Evolutionary conservation across 2,797 vertebrate genomes (phyloP).

Genomic region (Knipowitschia caucasica): DNA sequence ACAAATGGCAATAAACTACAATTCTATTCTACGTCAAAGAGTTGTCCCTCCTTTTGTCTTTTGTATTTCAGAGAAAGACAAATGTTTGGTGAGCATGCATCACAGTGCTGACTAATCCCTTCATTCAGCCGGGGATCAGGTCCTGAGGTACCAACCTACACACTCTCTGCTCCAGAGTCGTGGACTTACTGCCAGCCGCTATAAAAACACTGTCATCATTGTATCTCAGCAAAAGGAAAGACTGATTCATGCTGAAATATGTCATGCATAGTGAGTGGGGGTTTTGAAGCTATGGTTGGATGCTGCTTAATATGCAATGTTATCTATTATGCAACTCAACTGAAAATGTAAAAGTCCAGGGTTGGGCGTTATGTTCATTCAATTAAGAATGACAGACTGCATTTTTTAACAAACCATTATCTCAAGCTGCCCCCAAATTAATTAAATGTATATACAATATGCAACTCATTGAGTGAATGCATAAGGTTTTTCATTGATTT

Average conservation of each 20-base stretch:
- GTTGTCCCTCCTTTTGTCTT: conserved; percentile 29
- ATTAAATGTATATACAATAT: neutral
- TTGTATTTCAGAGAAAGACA: conserved; percentile 54
- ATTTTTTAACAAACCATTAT: no score
- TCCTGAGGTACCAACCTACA: conserved; percentile 54
- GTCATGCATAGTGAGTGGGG: neutral
- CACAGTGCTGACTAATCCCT: conserved; percentile 57
- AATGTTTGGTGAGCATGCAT: conserved; percentile 41
- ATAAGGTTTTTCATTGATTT: neutral
- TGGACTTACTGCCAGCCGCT: conserved; percentile 1
- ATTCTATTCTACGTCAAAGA: conserved; percentile 17
- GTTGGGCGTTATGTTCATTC: no score
- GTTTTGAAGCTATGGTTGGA: neutral
- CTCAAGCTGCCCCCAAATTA: no score
- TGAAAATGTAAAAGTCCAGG: no score
- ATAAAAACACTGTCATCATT: conserved; percentile 18
- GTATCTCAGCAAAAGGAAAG: conserved; percentile 6
- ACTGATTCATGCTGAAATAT: neutral
- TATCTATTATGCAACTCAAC: no score
- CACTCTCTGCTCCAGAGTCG: conserved; percentile 28
- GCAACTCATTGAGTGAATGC: neutral
- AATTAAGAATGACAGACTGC: no score
- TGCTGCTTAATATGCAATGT: neutral
- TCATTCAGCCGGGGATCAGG: conserved; percentile 62
- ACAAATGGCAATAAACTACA: no score